Conservation (phyloP, 2,888 invertebrate genomes). For the Metalampra italica region DNA sequence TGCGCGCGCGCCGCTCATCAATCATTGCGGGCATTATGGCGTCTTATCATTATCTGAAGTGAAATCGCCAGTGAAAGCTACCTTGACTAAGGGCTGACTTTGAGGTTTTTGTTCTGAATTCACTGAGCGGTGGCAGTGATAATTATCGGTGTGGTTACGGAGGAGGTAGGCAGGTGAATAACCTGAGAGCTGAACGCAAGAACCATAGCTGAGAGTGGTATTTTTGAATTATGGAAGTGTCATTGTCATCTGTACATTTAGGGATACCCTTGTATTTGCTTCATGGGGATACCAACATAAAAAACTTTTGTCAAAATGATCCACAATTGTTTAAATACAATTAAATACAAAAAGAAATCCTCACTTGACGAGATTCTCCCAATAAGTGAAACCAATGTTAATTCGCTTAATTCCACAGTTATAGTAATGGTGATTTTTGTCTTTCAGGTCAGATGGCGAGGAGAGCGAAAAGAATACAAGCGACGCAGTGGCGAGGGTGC, state of each 20-base stretch:
- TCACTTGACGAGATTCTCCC: no score
- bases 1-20: slow-evolving; percentile 18
- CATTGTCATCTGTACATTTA: no score
- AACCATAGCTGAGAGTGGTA: no score
- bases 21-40: slow-evolving; percentile 12
- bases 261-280: no score
- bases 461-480: slow-evolving; percentile 62
- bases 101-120: neutral
- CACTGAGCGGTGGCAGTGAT: neutral
- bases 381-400: no score
- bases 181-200: no score
- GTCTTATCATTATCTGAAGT: slow-evolving; percentile 16
- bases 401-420: no score
- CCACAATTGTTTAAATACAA: no score
- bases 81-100: slow-evolving; percentile 24
- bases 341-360: no score
- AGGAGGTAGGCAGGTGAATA: neutral
- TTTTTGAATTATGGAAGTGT: no score
- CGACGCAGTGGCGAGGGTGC: slow-evolving; percentile 73
- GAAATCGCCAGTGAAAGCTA: slow-evolving; percentile 29
- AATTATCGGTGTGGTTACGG: neutral
- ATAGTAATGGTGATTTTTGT: neutral
- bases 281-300: no score
- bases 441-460: slow-evolving; percentile 56
- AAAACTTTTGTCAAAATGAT: no score